Conservation (phyloP, 2,113 vertebrate species). For the Myanophis thanlyinensis region DNA sequence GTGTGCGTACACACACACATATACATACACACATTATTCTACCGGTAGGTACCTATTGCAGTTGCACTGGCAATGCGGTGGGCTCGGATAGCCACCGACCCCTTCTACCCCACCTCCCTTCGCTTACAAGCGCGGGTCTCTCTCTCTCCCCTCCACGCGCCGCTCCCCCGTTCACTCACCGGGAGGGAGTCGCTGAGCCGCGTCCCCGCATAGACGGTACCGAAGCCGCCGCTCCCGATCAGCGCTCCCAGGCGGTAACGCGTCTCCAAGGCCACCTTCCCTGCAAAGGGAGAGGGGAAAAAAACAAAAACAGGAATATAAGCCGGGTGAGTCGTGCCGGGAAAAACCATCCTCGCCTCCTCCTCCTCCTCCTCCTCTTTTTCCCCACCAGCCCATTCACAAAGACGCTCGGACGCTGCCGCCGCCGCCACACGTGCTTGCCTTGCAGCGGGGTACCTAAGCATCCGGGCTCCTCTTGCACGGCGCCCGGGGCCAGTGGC, state of each 20-base stretch:
- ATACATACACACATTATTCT: no score
- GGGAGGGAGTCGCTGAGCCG: conserved; percentile 50
- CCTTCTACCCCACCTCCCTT: not conserved
- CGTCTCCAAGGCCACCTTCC: conserved; percentile 43
- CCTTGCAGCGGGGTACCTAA: not conserved
- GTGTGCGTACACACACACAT: no score
- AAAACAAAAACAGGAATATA: no score
- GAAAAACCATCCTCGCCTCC: not conserved
- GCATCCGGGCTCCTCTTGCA: not conserved
- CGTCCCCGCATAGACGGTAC: conserved; percentile 61
- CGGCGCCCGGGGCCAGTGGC: not conserved
- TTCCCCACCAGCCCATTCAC: not conserved
- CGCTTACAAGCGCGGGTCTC: not conserved
- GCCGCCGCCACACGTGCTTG: no score
- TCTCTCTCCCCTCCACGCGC: no score
- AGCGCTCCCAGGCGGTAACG: conserved; percentile 51
- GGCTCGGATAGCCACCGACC: not conserved
- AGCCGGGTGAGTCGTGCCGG: not conserved
- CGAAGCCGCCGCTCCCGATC: conserved; percentile 60
- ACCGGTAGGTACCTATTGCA: no score
- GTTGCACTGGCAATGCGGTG: no score
- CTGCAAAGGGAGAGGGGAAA: conserved; percentile 26
- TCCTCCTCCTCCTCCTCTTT: not conserved
- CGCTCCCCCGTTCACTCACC: conserved; percentile 35
- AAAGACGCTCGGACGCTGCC: not conserved